These are phyloP conservation scores for Oreortyx pictus DNA, from an alignment of 2,797 vertebrate species.

Conservation along the genomic window DNA sequence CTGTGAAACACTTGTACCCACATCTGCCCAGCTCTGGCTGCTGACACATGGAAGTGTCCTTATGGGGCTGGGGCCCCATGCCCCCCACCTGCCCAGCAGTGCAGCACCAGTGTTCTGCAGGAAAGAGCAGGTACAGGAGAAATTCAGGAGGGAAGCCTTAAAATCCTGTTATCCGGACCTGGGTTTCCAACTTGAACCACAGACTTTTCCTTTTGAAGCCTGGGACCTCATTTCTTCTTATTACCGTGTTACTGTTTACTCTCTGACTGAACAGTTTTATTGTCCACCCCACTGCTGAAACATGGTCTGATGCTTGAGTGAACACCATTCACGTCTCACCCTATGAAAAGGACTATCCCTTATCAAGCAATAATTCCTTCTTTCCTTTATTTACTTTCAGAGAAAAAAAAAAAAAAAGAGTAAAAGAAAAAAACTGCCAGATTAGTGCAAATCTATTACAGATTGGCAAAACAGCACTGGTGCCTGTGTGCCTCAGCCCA, in stretches of 20 bases:
- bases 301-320: neutral
- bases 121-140: neutral
- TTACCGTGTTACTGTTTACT: neutral
- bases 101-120: too few species aligned
- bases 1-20: neutral
- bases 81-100: neutral
- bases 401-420: neutral
- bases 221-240: neutral
- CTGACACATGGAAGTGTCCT: neutral
- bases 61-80: too few species aligned
- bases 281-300: neutral
- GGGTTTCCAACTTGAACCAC: neutral
- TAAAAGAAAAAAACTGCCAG: rapidly evolving
- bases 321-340: neutral
- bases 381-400: neutral
- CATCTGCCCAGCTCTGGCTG: neutral
- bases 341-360: neutral
- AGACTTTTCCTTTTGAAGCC: neutral
- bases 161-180: neutral
- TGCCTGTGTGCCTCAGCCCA: rapidly evolving
- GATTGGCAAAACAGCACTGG: neutral
- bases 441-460: neutral
- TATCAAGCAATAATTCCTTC: neutral
- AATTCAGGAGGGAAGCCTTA: neutral
- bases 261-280: neutral